Conservation (phyloP, 2,113 vertebrate genomes). For the Oceanites oceanicus region DNA sequence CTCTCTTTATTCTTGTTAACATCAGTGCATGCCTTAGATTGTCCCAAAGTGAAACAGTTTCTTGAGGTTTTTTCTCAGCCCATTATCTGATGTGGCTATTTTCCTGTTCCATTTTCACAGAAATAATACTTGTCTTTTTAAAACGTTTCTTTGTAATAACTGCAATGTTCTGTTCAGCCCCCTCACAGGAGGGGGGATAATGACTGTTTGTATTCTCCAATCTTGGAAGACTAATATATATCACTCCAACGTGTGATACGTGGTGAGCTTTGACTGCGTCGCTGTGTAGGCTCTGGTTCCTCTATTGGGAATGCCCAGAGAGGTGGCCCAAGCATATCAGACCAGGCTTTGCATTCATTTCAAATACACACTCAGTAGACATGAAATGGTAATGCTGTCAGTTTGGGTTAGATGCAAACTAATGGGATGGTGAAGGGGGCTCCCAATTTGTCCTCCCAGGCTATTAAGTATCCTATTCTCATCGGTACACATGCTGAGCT, state of each 20-base stretch:
- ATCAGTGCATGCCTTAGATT: not conserved
- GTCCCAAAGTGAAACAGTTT: not conserved
- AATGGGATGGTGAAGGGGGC: not conserved
- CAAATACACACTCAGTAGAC: fast-evolving
- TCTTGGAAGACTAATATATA: not conserved
- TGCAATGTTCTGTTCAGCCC: not conserved
- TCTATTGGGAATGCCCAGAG: not conserved
- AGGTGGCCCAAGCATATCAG: not conserved
- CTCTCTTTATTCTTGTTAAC: not conserved
- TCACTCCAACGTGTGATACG: fast-evolving
- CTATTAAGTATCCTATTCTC: not conserved
- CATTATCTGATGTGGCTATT: not conserved
- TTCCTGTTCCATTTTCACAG: not conserved
- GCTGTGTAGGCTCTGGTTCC: not conserved
- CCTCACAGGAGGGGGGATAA: not conserved
- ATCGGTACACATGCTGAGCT: not conserved
- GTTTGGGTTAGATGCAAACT: not conserved
- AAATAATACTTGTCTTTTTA: not conserved
- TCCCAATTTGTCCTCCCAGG: not conserved
- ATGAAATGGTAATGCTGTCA: not conserved
- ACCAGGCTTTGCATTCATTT: not conserved
- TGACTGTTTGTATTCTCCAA: not conserved
- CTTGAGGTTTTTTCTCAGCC: not conserved
- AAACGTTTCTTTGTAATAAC: not conserved
- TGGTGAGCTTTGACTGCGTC: not conserved